Percentiles rank a stretch among this genome's conserved stretches.
phyloP scores from a whole-genome alignment of 2,113 vertebrate species.

The Acanthisitta chloris region DNA sequence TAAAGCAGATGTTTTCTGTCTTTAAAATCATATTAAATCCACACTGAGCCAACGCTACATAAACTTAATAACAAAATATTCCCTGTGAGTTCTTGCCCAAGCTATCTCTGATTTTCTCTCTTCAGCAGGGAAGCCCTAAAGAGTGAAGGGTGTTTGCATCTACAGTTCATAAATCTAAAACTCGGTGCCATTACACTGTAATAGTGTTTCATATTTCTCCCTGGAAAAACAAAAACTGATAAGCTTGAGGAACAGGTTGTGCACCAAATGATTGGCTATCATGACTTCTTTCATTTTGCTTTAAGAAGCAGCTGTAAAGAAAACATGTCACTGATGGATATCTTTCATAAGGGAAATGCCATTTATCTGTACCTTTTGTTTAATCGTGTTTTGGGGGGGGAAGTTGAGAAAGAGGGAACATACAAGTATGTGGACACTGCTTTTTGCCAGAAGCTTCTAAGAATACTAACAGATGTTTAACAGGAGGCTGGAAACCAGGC shows the following conservation, averaged over 20 bases:
- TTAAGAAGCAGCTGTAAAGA: neutral
- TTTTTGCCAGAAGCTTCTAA: neutral
- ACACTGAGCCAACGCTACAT: neutral
- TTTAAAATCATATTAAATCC: constrained; percentile 39
- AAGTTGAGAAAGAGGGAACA: neutral
- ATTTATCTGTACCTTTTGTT: neutral
- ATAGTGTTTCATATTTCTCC: neutral
- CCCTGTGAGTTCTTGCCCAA: neutral
- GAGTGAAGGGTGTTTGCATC: neutral
- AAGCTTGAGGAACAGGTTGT: neutral
- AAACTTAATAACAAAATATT: constrained; percentile 38
- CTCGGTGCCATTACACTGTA: neutral
- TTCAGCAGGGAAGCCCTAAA: neutral
- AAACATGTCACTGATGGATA: neutral
- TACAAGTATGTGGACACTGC: neutral
- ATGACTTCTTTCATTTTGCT: neutral
- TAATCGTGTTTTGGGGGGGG: neutral
- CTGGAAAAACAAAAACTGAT: neutral
- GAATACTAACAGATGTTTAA: neutral
- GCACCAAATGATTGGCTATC: neutral
- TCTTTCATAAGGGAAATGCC: neutral
- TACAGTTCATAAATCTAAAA: neutral
- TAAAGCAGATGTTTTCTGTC: constrained; percentile 42
- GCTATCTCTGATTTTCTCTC: neutral
- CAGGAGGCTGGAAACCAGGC: neutral